Base-by-base conservation (phyloP, 64 coral and sea anemone genomes). In the Orbicella faveolata region DNA sequence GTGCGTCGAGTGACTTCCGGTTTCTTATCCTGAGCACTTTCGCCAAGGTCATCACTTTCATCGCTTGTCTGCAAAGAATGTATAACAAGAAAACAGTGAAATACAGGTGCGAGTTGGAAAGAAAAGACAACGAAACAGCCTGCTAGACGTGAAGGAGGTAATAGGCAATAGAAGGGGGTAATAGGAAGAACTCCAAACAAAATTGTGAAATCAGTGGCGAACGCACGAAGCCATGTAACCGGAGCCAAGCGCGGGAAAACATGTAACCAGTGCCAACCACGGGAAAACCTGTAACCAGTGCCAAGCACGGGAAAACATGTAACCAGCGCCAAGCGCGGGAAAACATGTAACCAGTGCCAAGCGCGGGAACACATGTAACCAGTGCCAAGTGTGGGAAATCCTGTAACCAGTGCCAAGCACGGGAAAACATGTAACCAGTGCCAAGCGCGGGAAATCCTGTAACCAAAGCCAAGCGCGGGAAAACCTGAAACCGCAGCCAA, bases 1-100 rank as follows among this genome's bases (percentile, higher is more conserved):
- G 25, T 19, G 11, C 0, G 61, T 36, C 37, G 35, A 2, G 0
- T 9, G 9, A 2, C 81, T 44, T 41, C 35, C 35, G 6, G 62
- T 83, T 41, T 20, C 23, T 37, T 35, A 4, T 10, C 26, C 34
- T 19, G 18, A 75, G 66, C 10, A 3, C 70, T 39, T 57, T 76
- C 73, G 20, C 82, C 92, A 61, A 94, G 79, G 63, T 94, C 92
- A 94, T 94, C 92, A 83, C 92, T 93, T 78, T 93, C 87, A 17
- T 93, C 92, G 23, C 92, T 94, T 18, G 57, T 23, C 78, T 84
- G 78, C 26, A 2, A n/a, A 70, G 21, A 70, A 25, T 7, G 64
- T 48, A 15, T 13, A 15, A 70, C 2, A n/a, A 70, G 21, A 23
- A 70, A 70, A n/a, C 25, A n/a, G 21, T 70, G n/a, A 26, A 70